Conservation (phyloP, 2,113 vertebrate genomes). For the Cyprinodon variegatus region DNA sequence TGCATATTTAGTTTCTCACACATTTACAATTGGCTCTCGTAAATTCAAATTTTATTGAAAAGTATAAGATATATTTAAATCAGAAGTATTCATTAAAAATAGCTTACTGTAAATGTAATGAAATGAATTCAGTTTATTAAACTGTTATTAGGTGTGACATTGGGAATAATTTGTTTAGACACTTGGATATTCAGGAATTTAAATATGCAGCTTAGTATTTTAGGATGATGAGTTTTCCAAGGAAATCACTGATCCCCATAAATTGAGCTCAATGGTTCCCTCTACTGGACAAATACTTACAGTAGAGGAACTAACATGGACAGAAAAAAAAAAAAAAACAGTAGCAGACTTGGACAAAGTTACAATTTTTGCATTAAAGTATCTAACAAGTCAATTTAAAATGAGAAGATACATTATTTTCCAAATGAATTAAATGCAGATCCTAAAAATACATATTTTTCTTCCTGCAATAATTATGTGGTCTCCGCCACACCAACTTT, state of each 20-base stretch:
- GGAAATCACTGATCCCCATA: neutral
- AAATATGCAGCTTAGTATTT: neutral
- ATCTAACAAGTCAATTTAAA: neutral
- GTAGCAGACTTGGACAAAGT: neutral
- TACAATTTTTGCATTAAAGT: neutral
- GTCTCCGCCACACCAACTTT: neutral
- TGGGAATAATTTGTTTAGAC: neutral
- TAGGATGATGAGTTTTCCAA: neutral
- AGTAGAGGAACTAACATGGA: neutral
- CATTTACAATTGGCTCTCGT: no score
- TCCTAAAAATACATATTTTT: no score
- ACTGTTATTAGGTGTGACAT: no score
- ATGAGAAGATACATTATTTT: neutral
- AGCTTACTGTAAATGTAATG: no score
- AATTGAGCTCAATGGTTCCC: slow-evolving; percentile 44
- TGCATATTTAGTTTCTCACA: no score
- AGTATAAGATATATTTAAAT: no score
- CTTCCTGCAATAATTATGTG: neutral
- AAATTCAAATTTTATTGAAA: no score
- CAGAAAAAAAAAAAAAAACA: neutral
- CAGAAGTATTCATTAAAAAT: no score
- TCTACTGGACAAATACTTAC: slow-evolving; percentile 51
- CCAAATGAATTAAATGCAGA: neutral
- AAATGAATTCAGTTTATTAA: neutral
- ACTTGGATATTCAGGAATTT: neutral